phyloP scores from a whole-genome alignment of 2,113 vertebrate species.

The Microcebus ravelobensis region DNA sequence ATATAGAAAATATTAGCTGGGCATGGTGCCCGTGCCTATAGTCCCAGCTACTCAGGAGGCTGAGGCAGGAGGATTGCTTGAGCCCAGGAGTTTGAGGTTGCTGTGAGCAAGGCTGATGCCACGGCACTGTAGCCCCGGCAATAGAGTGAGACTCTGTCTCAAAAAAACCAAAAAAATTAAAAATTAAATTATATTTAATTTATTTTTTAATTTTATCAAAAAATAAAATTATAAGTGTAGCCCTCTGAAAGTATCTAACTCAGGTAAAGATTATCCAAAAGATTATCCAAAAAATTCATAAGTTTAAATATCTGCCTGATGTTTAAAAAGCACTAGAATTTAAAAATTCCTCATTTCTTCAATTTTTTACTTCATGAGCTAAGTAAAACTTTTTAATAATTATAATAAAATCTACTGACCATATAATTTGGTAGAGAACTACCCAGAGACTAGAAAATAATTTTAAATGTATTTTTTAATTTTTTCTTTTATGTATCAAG shows the following conservation, averaged over 20 bases:
- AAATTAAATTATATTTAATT: too few species aligned
- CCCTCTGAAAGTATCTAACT: not conserved
- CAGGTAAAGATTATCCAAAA: not conserved
- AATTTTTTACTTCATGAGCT: not conserved
- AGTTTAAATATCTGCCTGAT: not conserved
- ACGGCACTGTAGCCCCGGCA: too few species aligned
- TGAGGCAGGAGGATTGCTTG: too few species aligned
- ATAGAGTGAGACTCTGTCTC: too few species aligned
- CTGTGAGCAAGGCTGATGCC: too few species aligned
- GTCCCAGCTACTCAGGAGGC: too few species aligned
- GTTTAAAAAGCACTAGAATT: constrained; percentile 6
- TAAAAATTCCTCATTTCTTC: not conserved
- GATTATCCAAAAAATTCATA: not conserved
- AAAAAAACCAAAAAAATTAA: too few species aligned
- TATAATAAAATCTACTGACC: not conserved
- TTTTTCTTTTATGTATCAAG: not conserved
- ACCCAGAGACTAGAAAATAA: not conserved
- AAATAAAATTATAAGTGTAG: not conserved
- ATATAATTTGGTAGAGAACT: constrained; percentile 9
- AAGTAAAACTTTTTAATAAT: not conserved
- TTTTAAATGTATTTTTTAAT: not conserved
- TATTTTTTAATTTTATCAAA: too few species aligned
- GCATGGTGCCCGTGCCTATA: too few species aligned
- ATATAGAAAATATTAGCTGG: too few species aligned
- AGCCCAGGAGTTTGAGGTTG: too few species aligned